A percentile compares a stretch with the other conserved stretches of the same genome.
These are phyloP conservation scores for Leptothorax acervorum DNA, from an alignment of 2,888 invertebrate genomes.

Conservation along the genomic window DNA sequence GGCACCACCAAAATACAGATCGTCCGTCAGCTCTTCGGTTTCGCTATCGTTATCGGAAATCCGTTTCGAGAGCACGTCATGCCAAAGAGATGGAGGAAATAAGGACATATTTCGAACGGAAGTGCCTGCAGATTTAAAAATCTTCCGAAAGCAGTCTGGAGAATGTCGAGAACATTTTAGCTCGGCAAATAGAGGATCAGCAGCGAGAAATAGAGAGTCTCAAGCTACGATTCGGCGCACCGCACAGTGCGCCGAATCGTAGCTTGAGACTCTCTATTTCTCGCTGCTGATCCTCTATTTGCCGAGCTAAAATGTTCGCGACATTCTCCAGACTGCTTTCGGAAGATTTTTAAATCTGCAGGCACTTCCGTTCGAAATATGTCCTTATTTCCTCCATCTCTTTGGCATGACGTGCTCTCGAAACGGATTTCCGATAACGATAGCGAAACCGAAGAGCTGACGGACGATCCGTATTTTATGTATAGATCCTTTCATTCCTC, in stretches of 20 bases:
- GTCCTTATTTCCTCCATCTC: no score
- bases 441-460: conserved; percentile 84
- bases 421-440: conserved; percentile 87
- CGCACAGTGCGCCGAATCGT: no score
- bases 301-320: conserved; percentile 31
- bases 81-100: no score
- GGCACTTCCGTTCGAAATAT: no score
- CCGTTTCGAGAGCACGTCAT: conserved; percentile 81
- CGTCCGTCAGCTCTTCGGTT: conserved; percentile 85
- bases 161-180: conserved; percentile 31
- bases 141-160: conserved; percentile 14
- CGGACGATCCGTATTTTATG: conserved; percentile 83
- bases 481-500: no score
- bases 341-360: no score
- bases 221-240: conserved; percentile 59
- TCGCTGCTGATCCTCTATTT: conserved; percentile 67
- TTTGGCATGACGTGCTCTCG: no score
- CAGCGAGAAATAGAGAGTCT: conserved; percentile 74
- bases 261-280: conserved; percentile 73
- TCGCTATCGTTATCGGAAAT: conserved; percentile 86
- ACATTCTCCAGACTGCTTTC: conserved; percentile 31
- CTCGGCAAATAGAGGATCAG: conserved; percentile 59
- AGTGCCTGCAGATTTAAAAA: no score
- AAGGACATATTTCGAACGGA: no score
- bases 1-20: conserved; percentile 81